Evolutionary conservation across 2,888 invertebrate species (phyloP).

Genomic region (Epistrophe grossulariae): DNA sequence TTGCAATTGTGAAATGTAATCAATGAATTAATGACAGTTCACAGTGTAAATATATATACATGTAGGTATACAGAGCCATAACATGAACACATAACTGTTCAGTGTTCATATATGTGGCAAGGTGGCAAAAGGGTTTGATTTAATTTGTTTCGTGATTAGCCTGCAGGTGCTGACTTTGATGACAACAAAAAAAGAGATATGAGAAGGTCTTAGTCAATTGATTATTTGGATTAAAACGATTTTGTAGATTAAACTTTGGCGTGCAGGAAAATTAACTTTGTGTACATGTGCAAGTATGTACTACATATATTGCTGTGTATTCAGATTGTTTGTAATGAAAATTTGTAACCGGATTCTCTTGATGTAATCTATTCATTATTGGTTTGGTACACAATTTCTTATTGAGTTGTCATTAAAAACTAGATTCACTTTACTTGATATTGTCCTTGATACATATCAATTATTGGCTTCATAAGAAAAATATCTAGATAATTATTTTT

Average conservation of each 20-base stretch:
- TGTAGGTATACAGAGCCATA: too few species aligned
- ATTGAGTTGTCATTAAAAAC: background rate
- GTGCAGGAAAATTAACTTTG: background rate
- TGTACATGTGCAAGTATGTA: background rate
- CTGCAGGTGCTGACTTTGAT: slow-evolving; percentile 15
- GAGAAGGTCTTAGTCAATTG: slow-evolving; percentile 23
- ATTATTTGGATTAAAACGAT: slow-evolving; percentile 32
- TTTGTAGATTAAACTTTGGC: background rate
- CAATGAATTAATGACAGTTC: slow-evolving; percentile 38
- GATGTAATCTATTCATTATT: slow-evolving; percentile 22
- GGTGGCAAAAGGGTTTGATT: slow-evolving; percentile 22
- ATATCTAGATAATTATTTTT: background rate
- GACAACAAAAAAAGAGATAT: slow-evolving; percentile 9
- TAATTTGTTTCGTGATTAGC: slow-evolving; percentile 64
- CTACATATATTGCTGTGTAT: background rate
- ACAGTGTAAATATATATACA: background rate
- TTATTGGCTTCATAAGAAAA: background rate
- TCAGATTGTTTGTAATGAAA: slow-evolving; percentile 3
- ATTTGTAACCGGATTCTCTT: background rate
- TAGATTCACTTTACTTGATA: background rate
- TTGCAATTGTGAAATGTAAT: slow-evolving; percentile 52
- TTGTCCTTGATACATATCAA: background rate
- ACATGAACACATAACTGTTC: background rate
- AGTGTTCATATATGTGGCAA: background rate
- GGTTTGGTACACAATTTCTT: background rate